phyloP scores from a whole-genome alignment of 2,113 vertebrate genomes.

The Cygnus atratus region DNA sequence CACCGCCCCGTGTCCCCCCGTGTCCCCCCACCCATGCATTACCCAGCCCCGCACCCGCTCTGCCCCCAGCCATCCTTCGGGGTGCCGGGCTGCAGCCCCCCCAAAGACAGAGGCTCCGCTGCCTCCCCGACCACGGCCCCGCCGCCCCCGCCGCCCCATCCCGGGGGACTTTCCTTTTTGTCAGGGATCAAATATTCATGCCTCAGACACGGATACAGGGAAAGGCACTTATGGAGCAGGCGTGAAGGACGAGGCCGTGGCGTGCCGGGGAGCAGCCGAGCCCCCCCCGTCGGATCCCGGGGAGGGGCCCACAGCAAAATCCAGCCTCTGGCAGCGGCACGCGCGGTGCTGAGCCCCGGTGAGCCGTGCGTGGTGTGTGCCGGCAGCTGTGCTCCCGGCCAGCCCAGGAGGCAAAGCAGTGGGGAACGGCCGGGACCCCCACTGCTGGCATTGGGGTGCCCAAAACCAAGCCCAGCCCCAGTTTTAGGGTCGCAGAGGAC shows the following conservation, averaged over 20 bases:
- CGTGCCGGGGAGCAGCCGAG: accelerated
- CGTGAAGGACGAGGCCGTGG: neutral
- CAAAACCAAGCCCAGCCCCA: accelerated
- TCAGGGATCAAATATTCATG: constrained; percentile 55
- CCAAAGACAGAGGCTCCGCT: too few relatives aligned
- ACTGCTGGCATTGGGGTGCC: accelerated
- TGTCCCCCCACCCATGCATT: too few relatives aligned
- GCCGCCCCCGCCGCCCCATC: neutral
- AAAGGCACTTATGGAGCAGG: constrained; percentile 19
- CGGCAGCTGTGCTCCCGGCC: accelerated
- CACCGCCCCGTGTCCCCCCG: too few relatives aligned
- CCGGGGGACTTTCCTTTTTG: neutral
- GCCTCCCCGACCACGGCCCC: neutral
- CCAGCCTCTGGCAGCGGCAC: neutral
- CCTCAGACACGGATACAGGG: neutral
- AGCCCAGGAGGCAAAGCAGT: accelerated
- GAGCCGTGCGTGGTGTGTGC: accelerated
- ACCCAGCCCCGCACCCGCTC: too few relatives aligned
- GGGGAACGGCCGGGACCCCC: neutral
- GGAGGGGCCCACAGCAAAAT: accelerated
- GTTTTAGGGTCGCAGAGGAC: too few relatives aligned
- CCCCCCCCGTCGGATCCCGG: neutral
- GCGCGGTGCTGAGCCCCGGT: accelerated
- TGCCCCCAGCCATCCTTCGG: too few relatives aligned
- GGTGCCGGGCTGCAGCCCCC: too few relatives aligned